Conservation (phyloP, 2,113 vertebrate genomes). For the Ammospiza caudacuta region DNA sequence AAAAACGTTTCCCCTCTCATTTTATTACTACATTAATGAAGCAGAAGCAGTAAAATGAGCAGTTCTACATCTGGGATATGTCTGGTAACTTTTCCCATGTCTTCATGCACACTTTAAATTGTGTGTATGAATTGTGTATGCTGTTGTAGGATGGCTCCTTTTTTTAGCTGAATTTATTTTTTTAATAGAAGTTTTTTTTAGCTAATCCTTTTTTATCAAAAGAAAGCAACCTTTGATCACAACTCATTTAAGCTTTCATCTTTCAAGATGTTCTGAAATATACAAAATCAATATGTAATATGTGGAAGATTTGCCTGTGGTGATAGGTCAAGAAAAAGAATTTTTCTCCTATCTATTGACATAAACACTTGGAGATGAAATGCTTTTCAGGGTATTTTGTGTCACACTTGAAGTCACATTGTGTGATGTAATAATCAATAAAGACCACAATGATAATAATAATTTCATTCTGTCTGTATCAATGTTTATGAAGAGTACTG, state of each 20-base stretch:
- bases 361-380: conserved; percentile 25
- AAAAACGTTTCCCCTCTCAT: not conserved
- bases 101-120: not conserved
- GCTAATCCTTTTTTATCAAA: conserved; percentile 5
- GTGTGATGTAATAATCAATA: conserved; percentile 38
- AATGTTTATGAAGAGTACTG: not conserved
- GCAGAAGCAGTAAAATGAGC: not conserved
- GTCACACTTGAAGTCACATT: conserved; percentile 14
- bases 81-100: not conserved
- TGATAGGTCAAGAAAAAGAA: conserved; percentile 34
- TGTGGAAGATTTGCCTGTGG: conserved; percentile 20
- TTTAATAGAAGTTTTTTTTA: not conserved
- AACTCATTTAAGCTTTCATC: conserved; percentile 29
- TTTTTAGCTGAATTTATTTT: not conserved
- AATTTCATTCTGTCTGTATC: conserved; percentile 5
- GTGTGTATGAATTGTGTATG: not conserved
- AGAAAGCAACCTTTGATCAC: not conserved
- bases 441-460: not conserved
- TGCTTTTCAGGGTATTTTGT: conserved; percentile 13
- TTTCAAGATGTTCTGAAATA: conserved; percentile 28
- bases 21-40: not conserved
- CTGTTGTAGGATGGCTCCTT: not conserved
- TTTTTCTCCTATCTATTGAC: conserved; percentile 30
- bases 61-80: not conserved
- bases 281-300: conserved; percentile 50